These are phyloP conservation scores for Clarias fuscus DNA, from an alignment of 2,797 vertebrate genomes.

Conservation along the genomic window DNA sequence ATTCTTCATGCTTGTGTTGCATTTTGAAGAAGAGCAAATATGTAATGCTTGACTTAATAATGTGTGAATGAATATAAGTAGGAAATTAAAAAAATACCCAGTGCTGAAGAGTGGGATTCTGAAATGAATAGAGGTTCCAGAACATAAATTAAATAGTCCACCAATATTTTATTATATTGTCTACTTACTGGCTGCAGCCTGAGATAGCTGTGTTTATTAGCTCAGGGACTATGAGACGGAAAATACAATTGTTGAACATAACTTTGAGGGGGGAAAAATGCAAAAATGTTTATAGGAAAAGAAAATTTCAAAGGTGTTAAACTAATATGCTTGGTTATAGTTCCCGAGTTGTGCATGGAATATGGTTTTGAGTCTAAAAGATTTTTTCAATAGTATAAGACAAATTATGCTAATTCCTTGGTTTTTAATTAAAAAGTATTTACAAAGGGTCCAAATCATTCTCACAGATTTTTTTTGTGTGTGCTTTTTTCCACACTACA, in stretches of 20 bases:
- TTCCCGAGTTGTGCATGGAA: not conserved
- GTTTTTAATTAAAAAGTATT: not conserved
- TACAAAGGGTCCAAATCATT: not conserved
- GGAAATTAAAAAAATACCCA: slow-evolving; percentile 34
- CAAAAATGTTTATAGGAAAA: not conserved
- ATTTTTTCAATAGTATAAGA: not conserved
- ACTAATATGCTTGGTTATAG: not conserved
- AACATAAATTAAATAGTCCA: slow-evolving; percentile 16
- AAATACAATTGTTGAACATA: slow-evolving; percentile 7
- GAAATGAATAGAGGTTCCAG: slow-evolving; percentile 28
- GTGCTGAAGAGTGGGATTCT: not conserved
- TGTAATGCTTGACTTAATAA: not conserved
- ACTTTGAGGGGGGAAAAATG: not conserved
- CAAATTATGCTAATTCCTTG: not conserved
- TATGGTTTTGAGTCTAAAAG: not conserved
- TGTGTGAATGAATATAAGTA: slow-evolving; percentile 20
- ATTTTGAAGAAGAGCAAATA: not conserved
- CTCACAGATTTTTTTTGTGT: not conserved
- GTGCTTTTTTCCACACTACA: not conserved
- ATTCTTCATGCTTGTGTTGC: slow-evolving; percentile 12
- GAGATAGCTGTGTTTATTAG: slow-evolving; percentile 4
- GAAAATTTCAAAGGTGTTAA: not conserved
- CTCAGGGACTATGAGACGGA: not conserved
- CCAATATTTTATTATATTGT: slow-evolving; percentile 40
- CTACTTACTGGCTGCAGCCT: not conserved